Evolutionary conservation across 2,797 vertebrate genomes (phyloP).

Genomic region (Lithobates sylvaticus): DNA sequence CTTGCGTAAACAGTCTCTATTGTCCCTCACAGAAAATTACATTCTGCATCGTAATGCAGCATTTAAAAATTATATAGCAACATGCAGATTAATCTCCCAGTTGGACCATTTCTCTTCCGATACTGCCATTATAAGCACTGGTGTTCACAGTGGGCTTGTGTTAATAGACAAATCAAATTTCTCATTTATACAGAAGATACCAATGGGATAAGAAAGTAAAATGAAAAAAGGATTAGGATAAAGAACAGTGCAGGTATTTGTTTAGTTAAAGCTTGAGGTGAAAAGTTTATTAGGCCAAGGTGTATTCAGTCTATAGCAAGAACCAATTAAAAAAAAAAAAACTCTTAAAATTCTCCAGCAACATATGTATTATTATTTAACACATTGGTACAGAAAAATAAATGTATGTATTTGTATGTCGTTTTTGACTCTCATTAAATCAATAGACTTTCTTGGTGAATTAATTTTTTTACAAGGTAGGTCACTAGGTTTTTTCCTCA

Average conservation of each 20-base stretch:
- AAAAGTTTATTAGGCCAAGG: neutral
- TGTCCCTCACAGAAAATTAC: slow-evolving; percentile 28
- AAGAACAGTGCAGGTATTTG: neutral
- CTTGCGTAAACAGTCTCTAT: neutral
- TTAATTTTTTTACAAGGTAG: no score
- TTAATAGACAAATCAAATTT: slow-evolving; percentile 8
- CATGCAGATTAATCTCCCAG: slow-evolving; percentile 11
- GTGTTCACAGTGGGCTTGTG: neutral
- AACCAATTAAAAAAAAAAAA: neutral
- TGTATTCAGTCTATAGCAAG: neutral
- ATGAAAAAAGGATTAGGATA: neutral
- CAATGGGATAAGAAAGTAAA: neutral
- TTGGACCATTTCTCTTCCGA: slow-evolving; percentile 2
- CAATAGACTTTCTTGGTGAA: no score
- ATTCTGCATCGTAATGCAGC: slow-evolving; percentile 8
- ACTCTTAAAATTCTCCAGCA: neutral
- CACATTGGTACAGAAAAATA: slow-evolving; percentile 6
- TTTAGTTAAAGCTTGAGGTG: neutral
- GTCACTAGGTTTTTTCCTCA: no score
- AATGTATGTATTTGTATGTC: no score
- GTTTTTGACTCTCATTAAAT: no score
- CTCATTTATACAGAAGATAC: neutral
- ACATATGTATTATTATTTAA: neutral
- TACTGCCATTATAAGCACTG: neutral
- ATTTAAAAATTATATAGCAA: slow-evolving; percentile 42